Percentiles rank a stretch among this genome's conserved stretches.
Evolutionary conservation across 2,113 vertebrate genomes (phyloP).

Genomic region (Furnarius figulus): DNA sequence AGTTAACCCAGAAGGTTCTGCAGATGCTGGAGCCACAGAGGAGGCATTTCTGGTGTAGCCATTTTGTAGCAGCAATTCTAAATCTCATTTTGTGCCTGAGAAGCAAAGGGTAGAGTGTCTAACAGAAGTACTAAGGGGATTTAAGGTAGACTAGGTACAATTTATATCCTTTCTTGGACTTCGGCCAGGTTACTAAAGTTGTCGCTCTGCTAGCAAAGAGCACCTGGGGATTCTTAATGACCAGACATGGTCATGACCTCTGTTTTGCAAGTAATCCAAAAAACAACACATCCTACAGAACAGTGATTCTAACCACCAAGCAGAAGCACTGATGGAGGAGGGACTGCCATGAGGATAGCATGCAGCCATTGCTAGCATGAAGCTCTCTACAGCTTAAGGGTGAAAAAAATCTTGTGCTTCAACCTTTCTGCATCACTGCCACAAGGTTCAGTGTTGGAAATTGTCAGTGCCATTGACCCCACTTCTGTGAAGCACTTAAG

Average conservation of each 20-base stretch:
- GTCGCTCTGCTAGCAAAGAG: slow-evolving; percentile 11
- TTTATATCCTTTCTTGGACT: slow-evolving; percentile 37
- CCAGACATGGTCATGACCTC: slow-evolving; percentile 40
- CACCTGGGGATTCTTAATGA: slow-evolving; percentile 46
- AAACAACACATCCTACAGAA: slow-evolving; percentile 16
- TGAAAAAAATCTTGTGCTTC: neutral
- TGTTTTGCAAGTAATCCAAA: slow-evolving; percentile 65
- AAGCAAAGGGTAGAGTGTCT: neutral
- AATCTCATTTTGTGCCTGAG: neutral
- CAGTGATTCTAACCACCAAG: neutral
- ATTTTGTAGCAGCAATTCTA: slow-evolving; percentile 31
- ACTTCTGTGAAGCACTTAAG: slow-evolving; percentile 57
- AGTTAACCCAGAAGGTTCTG: neutral
- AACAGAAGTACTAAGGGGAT: neutral
- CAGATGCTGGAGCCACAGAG: neutral
- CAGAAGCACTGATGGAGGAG: neutral
- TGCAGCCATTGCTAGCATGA: neutral
- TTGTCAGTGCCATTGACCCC: slow-evolving; percentile 54
- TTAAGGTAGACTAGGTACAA: slow-evolving; percentile 42
- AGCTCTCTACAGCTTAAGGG: neutral
- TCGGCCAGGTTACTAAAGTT: slow-evolving; percentile 18
- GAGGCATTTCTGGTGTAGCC: neutral
- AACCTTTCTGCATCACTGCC: slow-evolving; percentile 56
- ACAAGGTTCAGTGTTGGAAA: slow-evolving; percentile 42
- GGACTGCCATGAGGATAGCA: neutral